A percentile compares a stretch with the other conserved stretches of the same genome.
phyloP scores from a whole-genome alignment of 2,888 invertebrate genomes.

The Malacosoma neustria region DNA sequence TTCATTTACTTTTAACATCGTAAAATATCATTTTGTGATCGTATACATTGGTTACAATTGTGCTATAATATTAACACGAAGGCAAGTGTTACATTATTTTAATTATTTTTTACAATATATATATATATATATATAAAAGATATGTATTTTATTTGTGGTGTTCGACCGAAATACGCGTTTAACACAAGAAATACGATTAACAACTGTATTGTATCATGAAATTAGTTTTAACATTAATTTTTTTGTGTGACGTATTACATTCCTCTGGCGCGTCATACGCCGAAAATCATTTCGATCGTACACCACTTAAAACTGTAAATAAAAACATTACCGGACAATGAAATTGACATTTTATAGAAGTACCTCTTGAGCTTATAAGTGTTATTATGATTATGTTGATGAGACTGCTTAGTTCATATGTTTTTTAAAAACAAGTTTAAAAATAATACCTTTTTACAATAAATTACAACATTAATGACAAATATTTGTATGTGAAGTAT shows the following conservation, averaged over 20 bases:
- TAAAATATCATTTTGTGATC: conserved; percentile 69
- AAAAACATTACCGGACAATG: conserved; percentile 46
- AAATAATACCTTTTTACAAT: too few relatives aligned
- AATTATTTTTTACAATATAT: conserved; percentile 39
- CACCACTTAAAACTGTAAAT: conserved; percentile 45
- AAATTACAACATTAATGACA: too few relatives aligned
- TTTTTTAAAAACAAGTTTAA: too few relatives aligned
- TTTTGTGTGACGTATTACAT: too few relatives aligned
- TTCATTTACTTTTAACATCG: conserved; percentile 45
- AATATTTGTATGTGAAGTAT: too few relatives aligned
- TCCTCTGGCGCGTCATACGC: neutral
- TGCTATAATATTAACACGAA: conserved; percentile 70
- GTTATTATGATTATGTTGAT: conserved; percentile 6
- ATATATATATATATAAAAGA: conserved; percentile 63
- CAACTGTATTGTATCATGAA: too few relatives aligned
- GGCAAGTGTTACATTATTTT: conserved; percentile 56
- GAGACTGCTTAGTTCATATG: too few relatives aligned
- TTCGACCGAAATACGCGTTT: neutral
- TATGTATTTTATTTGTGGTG: conserved; percentile 45
- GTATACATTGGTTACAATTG: conserved; percentile 75
- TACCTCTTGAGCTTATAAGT: conserved; percentile 52
- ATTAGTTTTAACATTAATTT: too few relatives aligned
- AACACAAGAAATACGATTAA: too few relatives aligned
- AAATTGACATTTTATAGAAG: conserved; percentile 65
- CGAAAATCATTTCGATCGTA: conserved; percentile 10